Evolutionary conservation across 2,888 invertebrate genomes (phyloP).

Genomic region (Drosophila heteroneura): DNA sequence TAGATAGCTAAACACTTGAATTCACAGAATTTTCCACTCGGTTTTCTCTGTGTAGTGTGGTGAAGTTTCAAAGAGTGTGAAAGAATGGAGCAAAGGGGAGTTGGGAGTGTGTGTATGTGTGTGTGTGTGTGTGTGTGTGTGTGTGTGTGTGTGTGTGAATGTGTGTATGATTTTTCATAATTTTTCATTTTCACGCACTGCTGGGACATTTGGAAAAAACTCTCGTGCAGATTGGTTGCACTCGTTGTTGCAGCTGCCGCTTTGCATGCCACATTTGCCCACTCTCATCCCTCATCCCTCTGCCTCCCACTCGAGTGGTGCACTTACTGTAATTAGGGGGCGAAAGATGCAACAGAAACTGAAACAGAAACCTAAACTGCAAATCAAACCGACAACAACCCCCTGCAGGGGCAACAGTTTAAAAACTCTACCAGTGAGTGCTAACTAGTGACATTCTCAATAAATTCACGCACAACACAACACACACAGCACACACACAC

Average conservation of each 20-base stretch:
- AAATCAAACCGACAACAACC: constrained; percentile 35
- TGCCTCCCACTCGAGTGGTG: constrained; percentile 45
- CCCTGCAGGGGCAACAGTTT: constrained; percentile 37
- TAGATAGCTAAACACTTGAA: background rate
- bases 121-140: too few species aligned
- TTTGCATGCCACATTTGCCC: background rate
- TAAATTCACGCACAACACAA: constrained; percentile 15
- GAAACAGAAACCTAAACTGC: constrained; percentile 31
- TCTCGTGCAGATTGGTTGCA: constrained; percentile 57
- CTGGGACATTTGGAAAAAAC: constrained; percentile 72
- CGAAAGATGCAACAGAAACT: constrained; percentile 13
- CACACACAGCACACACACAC: background rate
- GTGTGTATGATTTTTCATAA: constrained; percentile 65
- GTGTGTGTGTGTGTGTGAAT: constrained; percentile 2
- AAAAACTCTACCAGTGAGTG: constrained; percentile 31
- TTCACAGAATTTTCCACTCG: background rate
- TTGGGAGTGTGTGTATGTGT: background rate
- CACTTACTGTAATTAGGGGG: constrained; percentile 76
- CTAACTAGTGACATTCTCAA: constrained; percentile 16
- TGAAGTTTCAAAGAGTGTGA: background rate
- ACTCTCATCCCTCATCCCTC: background rate
- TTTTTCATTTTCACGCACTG: constrained; percentile 80
- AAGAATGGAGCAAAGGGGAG: background rate
- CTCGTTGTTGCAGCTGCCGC: constrained; percentile 21
- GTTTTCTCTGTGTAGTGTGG: background rate